Evolutionary conservation across 53 echinoderm and acorn worm genomes (phyloP), one percentile per base, ranked within the genome.

Genomic region (Antedon mediterranea): DNA sequence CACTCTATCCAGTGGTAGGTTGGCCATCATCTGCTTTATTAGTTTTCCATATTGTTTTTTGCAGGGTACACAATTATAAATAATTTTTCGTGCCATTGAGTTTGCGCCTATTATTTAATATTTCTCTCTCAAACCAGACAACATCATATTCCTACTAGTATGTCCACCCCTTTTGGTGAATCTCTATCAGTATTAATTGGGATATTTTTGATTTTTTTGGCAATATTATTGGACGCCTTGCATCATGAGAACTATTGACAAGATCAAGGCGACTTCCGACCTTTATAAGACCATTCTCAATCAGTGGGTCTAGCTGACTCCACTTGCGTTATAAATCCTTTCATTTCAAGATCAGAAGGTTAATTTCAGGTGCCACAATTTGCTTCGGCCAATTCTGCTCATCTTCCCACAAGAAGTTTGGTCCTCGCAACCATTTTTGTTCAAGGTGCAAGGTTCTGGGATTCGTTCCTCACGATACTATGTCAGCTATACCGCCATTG

Each of bases 341-440:
- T 37, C 11, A 37, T 37, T 11, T 37, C 37, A 37, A 37, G 37
- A 11, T 37, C 37, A 4, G 4, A 6, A 37, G 37, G 37, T 37
- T 37, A 11, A 6, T 71, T 13, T 80, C 32, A 30, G 76, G 71
- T 37, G 37, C 37, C 76, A 74, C 73, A 37, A 80, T 29, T 34
- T 79, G 83, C 80, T 76, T 34, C 20, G 87, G 87, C 87, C 83
- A 87, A 75, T 87, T 80, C 32, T 75, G 18, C 79, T 83, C 76
- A 20, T 27, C 34, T 78, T 73, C 32, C 77, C 77, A 77, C 43
- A 79, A 76, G 76, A 83, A 87, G 23, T 34, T 70, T 30, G 82
- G 86, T 29, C 86, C 86, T 1, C 72, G 34, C n/a, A 86, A 30
- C 86, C 82, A 86, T 8, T 70, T 28, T 3, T 31, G 30, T 79